Percentiles rank a stretch among this genome's conserved stretches.
These are phyloP conservation scores for Paelopatides confundens DNA, from an alignment of 53 echinoderm and acorn worm species.

Conservation along the genomic window DNA sequence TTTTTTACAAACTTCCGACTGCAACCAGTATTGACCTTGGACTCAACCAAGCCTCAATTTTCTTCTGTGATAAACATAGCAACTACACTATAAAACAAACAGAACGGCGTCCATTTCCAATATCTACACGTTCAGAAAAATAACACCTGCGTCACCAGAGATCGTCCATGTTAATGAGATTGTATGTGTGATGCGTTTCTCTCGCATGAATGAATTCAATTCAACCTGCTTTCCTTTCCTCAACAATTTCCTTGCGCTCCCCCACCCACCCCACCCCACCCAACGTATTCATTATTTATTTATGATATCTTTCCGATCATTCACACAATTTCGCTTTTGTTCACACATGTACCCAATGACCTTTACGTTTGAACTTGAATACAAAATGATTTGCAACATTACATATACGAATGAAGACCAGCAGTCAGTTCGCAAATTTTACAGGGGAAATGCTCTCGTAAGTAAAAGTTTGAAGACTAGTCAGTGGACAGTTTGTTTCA, in stretches of 20 bases:
- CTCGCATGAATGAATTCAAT: slow-evolving; percentile 9
- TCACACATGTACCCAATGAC: too few species aligned
- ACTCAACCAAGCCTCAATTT: background rate
- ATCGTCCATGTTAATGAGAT: slow-evolving; percentile 14
- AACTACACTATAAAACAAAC: background rate
- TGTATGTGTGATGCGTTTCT: background rate
- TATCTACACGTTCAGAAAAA: slow-evolving; percentile 13
- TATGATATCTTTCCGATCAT: too few species aligned
- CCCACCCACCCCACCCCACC: too few species aligned
- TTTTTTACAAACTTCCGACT: background rate
- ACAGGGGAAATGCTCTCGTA: too few species aligned
- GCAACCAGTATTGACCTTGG: background rate
- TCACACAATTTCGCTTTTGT: too few species aligned
- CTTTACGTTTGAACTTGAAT: too few species aligned
- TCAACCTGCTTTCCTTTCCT: slow-evolving; percentile 5
- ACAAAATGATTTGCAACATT: too few species aligned
- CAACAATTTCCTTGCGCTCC: background rate
- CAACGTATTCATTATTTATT: too few species aligned
- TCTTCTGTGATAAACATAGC: background rate
- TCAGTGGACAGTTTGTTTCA: background rate
- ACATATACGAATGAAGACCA: too few species aligned
- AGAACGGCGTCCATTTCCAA: background rate
- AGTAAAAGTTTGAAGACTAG: background rate
- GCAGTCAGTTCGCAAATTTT: too few species aligned
- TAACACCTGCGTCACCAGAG: slow-evolving; percentile 37